These are phyloP conservation scores for Sinohyriopsis cumingii DNA, from an alignment of 2,888 invertebrate species.

Conservation along the genomic window DNA sequence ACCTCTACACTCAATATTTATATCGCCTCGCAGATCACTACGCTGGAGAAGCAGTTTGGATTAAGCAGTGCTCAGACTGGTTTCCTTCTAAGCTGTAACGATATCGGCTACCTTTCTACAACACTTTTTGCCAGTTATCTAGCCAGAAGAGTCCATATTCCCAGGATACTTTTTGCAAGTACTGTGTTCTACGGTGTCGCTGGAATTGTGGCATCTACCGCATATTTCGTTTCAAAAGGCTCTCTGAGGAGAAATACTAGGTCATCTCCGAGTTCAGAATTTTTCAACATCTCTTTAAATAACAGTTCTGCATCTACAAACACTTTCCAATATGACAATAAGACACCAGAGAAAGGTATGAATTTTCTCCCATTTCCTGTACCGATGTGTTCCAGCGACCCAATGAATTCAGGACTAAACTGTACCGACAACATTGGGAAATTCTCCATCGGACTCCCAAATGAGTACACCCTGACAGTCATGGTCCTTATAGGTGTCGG, in stretches of 20 bases:
- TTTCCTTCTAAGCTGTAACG: slow-evolving; percentile 56
- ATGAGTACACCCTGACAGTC: background rate
- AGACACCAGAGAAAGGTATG: too few relatives aligned
- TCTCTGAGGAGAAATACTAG: too few relatives aligned
- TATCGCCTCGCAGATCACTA: slow-evolving; percentile 49
- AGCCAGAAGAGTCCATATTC: slow-evolving; percentile 42
- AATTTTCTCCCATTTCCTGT: too few relatives aligned
- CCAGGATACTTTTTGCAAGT: slow-evolving; percentile 26
- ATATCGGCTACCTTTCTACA: slow-evolving; percentile 53
- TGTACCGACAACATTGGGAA: too few relatives aligned
- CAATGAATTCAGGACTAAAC: too few relatives aligned
- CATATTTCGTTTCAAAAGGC: slow-evolving; percentile 34
- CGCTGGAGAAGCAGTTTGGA: slow-evolving; percentile 57
- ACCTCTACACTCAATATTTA: slow-evolving; percentile 42
- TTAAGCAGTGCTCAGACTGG: slow-evolving; percentile 56
- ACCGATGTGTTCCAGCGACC: too few relatives aligned
- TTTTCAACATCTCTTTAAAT: too few relatives aligned
- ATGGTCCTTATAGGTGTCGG: slow-evolving; percentile 9
- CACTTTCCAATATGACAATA: too few relatives aligned
- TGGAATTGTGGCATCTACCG: slow-evolving; percentile 34
- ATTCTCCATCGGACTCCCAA: too few relatives aligned
- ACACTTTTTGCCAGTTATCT: slow-evolving; percentile 43
- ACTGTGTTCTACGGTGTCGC: slow-evolving; percentile 39
- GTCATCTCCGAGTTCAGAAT: too few relatives aligned
- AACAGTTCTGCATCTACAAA: too few relatives aligned